Percentiles rank a stretch among this genome's conserved stretches.
Evolutionary conservation across 2,113 vertebrate species (phyloP).

Genomic region (Pomatorhinus ruficollis): DNA sequence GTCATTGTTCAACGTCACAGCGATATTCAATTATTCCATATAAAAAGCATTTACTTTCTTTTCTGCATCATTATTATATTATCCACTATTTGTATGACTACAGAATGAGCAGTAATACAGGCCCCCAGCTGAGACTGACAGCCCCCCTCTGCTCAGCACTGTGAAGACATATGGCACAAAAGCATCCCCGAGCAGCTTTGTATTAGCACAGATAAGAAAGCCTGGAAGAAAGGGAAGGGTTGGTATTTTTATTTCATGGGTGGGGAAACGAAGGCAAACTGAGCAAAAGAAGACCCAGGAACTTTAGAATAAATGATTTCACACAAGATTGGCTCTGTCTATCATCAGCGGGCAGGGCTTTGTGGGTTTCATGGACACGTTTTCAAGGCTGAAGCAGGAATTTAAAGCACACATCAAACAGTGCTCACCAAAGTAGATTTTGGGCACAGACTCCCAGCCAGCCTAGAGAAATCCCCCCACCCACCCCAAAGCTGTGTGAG

Average conservation of each 20-base stretch:
- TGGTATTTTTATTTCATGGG: conserved; percentile 24
- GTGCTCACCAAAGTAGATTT: not conserved
- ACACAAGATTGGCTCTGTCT: not conserved
- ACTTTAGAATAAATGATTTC: not conserved
- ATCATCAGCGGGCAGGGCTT: not conserved
- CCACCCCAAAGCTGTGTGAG: fast-evolving
- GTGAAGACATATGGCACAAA: conserved; percentile 48
- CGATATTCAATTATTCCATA: conserved; percentile 65
- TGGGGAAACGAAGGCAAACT: not conserved
- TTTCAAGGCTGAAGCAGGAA: not conserved
- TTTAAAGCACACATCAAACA: not conserved
- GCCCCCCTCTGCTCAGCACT: conserved; percentile 42
- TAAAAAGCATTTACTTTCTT: conserved; percentile 67
- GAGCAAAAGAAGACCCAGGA: not conserved
- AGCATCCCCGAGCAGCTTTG: not conserved
- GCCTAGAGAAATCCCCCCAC: not conserved
- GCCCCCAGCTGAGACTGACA: conserved; percentile 61
- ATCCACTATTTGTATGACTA: conserved; percentile 62
- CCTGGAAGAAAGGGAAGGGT: not conserved
- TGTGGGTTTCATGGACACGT: not conserved
- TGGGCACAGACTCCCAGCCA: not conserved
- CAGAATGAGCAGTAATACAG: conserved; percentile 57
- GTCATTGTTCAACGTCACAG: conserved; percentile 61
- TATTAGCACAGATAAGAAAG: conserved; percentile 1
- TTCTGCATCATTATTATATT: conserved; percentile 67